Evolutionary conservation across 92 coral and sea anemone species (phyloP).

Genomic region (Epizoanthus illoricatus): DNA sequence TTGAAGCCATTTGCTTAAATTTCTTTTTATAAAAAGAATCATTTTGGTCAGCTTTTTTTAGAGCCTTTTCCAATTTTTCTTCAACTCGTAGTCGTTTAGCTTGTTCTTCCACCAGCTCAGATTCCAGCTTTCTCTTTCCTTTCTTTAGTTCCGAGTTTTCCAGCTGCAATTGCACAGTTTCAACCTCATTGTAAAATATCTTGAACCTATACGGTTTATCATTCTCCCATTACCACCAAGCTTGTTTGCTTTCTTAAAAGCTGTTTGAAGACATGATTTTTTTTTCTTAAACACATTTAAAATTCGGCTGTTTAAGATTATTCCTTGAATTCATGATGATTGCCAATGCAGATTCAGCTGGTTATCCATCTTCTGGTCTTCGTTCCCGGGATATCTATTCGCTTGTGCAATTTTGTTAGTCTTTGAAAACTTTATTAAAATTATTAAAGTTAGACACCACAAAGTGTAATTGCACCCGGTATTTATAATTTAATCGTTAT

Average conservation of each 20-base stretch:
- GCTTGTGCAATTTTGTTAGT: too few relatives aligned
- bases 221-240: constrained; percentile 49
- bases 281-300: constrained; percentile 30
- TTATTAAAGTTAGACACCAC: too few relatives aligned
- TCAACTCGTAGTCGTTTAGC: constrained; percentile 16
- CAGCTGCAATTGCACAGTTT: constrained; percentile 16
- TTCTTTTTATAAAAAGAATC: constrained; percentile 26
- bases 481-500: too few relatives aligned
- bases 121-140: constrained; percentile 33
- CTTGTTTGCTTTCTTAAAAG: constrained; percentile 39
- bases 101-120: constrained; percentile 7
- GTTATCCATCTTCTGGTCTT: constrained; percentile 4
- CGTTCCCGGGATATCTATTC: constrained; percentile 11
- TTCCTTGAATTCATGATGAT: constrained; percentile 46
- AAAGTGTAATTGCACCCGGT: too few relatives aligned
- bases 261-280: constrained; percentile 13
- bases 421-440: too few relatives aligned
- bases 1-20: constrained; percentile 38
- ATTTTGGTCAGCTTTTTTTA: constrained; percentile 17
- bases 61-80: constrained; percentile 18
- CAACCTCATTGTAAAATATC: constrained; percentile 28
- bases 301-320: constrained; percentile 36
- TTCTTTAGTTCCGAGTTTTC: constrained; percentile 20
- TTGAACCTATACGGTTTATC: constrained; percentile 38
- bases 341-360: constrained; percentile 22